A percentile compares a stretch with the other conserved stretches of the same genome.
phyloP scores from a whole-genome alignment of 2,888 invertebrate genomes.

The Linyphia triangularis region DNA sequence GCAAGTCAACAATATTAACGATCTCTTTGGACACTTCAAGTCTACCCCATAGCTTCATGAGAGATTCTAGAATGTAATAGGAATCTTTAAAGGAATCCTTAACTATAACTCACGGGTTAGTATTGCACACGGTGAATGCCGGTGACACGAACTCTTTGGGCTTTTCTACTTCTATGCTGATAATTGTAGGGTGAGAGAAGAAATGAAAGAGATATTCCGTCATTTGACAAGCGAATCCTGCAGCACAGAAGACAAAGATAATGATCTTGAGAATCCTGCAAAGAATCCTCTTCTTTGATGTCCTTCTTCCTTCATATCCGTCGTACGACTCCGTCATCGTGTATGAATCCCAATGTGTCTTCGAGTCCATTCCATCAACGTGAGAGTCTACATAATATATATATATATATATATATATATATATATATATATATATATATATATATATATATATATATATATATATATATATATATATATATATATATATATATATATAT shows the following conservation, averaged over 20 bases:
- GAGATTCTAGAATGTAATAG: too few species aligned
- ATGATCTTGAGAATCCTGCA: background rate
- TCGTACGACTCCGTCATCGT: background rate
- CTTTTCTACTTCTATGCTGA: constrained; percentile 1
- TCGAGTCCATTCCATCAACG: background rate
- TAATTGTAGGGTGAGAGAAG: background rate
- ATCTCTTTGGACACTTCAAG: too few species aligned
- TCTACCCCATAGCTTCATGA: too few species aligned
- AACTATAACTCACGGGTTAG: background rate
- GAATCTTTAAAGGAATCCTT: too few species aligned
- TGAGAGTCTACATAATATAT: too few species aligned
- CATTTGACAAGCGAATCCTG: background rate
- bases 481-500: too few species aligned
- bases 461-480: too few species aligned
- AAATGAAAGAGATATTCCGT: background rate
- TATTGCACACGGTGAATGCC: constrained; percentile 1
- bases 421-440: too few species aligned
- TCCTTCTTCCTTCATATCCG: background rate
- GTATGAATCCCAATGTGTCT: background rate
- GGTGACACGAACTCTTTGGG: background rate
- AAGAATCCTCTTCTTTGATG: background rate
- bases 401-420: too few species aligned
- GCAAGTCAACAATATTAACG: too few species aligned
- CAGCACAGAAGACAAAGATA: background rate
- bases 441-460: too few species aligned